Evolutionary conservation across 2,797 vertebrate genomes (phyloP).

Genomic region (Neopelma chrysocephalum): DNA sequence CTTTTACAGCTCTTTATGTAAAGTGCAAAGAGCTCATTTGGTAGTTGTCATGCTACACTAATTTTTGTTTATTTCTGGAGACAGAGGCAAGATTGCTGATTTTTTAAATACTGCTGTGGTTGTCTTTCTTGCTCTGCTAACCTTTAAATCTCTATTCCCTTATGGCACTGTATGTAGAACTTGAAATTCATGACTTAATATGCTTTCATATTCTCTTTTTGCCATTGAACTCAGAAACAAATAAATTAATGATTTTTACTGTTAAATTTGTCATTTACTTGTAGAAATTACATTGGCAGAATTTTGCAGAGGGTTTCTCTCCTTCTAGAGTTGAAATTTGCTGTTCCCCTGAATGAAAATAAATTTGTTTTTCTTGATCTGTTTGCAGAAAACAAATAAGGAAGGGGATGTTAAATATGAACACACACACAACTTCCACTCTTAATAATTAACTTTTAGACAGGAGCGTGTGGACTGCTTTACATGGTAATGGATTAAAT

Average conservation of each 20-base stretch:
- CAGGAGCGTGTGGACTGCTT: neutral
- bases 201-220: neutral
- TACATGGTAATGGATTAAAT: conserved; percentile 29
- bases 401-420: neutral
- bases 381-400: conserved; percentile 7
- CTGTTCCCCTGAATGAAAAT: conserved; percentile 2
- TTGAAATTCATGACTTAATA: neutral
- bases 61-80: neutral
- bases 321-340: neutral
- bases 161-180: neutral
- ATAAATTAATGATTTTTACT: neutral
- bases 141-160: neutral
- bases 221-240: neutral
- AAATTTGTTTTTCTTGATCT: neutral
- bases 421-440: neutral
- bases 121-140: conserved; percentile 13
- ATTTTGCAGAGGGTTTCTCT: neutral
- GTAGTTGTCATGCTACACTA: neutral
- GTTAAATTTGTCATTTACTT: neutral
- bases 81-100: neutral
- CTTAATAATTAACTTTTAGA: conserved; percentile 9
- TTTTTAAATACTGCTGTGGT: neutral
- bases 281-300: conserved; percentile 19
- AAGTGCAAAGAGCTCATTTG: neutral
- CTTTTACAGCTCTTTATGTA: neutral